A percentile compares a stretch with the other conserved stretches of the same genome.
Conservation (phyloP, 2,797 vertebrate genomes). For the Diplodus sargus region DNA sequence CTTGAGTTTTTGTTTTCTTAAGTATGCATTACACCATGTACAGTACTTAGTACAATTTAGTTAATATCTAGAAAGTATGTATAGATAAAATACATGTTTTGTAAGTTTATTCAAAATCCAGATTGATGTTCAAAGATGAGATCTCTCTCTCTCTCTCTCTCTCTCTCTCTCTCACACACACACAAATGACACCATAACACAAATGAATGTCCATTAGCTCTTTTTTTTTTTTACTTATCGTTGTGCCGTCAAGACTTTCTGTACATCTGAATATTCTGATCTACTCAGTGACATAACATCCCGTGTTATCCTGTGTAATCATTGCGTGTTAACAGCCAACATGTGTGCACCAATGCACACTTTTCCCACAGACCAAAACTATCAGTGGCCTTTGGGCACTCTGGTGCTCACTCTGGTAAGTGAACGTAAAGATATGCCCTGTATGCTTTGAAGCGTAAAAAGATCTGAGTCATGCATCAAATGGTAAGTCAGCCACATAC, state of each 20-base stretch:
- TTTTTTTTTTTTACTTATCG: background rate
- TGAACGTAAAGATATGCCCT: constrained; percentile 41
- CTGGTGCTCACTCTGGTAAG: background rate
- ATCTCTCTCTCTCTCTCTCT: background rate
- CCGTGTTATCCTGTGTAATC: background rate
- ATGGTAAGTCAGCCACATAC: constrained; percentile 17
- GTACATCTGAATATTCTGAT: too few species aligned
- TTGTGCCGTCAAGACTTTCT: background rate
- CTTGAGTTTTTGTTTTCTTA: too few species aligned
- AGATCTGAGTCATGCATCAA: constrained; percentile 38
- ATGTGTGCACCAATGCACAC: constrained; percentile 35
- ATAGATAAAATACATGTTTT: too few species aligned
- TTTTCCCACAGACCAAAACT: constrained; percentile 11
- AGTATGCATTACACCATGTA: too few species aligned
- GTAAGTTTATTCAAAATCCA: too few species aligned
- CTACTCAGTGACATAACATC: too few species aligned
- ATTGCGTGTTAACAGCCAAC: constrained; percentile 39
- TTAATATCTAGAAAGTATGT: too few species aligned
- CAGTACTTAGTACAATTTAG: too few species aligned
- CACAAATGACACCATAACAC: constrained; percentile 6
- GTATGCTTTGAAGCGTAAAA: constrained; percentile 62
- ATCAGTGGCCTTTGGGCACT: constrained; percentile 6
- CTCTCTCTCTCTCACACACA: too few species aligned
- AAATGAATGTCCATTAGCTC: constrained; percentile 7
- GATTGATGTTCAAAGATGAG: too few species aligned